Evolutionary conservation across 2,888 invertebrate genomes (phyloP), one percentile per base, ranked within the genome.

Genomic region (Drosophila algonquin): DNA sequence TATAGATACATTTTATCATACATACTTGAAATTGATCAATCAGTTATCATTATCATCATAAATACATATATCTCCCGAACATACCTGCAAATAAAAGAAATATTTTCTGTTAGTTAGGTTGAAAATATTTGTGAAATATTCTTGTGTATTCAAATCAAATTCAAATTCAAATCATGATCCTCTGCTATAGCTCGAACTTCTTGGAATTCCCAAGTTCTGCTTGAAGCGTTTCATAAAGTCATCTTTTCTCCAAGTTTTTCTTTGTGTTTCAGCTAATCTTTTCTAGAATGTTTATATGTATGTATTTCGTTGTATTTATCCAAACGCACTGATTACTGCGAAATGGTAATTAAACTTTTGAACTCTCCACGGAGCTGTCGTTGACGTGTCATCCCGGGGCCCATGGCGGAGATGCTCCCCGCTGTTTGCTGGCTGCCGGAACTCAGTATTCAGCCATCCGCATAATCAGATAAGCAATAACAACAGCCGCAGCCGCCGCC

Each of bases 331-430:
- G 82, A 84, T 88, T 87, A 76, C 80, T 61, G 73, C 61, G 81
- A 81, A 40, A 84, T 87, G 87, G 87, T 89, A 90, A 90, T 90
- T 90, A 90, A 90, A 90, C 87, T 91, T 90, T 89, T 80, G 84
- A 87, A 89, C 90, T 89, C 82, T 73, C 73, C 58, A 74, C 56
- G 81, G 84, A 63, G 73, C 70, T 71, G 74, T 69, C 77, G 79
- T 78, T 75, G 84, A 79, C 83, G 83, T 80, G 88, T 88, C 86
- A 83, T 79, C 73, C 72, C 24, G 32, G 54, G 45, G 6, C 62
- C 62, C 60, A 40, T 14, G 46, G 18, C 35, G 54, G 46, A 55
- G 52, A 44, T 51, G 56, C 57, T 46, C 6, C 14, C 14, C n/a
- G 55, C 46, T 57, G 12, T n/a, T 44, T 57, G 9, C 4, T 44